Conservation (phyloP, 2,797 vertebrate species). For the Furcifer pardalis region DNA sequence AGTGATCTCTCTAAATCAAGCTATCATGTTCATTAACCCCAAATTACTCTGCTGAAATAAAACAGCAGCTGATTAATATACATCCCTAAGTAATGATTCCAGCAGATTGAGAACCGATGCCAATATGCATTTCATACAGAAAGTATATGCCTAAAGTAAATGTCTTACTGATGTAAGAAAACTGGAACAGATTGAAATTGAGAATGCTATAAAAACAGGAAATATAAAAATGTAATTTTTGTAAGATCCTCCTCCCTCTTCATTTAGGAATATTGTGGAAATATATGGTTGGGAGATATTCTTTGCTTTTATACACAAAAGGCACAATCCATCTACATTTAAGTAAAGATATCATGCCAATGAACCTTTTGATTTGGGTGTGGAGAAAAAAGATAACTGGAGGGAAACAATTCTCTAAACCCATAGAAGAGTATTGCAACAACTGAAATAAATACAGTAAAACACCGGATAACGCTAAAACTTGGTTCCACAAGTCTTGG, state of each 20-base stretch:
- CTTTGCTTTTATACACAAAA: constrained; percentile 1
- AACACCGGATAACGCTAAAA: too few species aligned
- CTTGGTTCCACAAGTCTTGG: too few species aligned
- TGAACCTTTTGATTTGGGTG: background rate
- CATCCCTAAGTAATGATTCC: constrained; percentile 49
- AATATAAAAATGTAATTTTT: background rate
- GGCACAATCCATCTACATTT: background rate
- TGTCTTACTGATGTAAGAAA: constrained; percentile 7
- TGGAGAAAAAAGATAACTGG: too few species aligned
- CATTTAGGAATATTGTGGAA: background rate
- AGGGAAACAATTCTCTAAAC: too few species aligned
- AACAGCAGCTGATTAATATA: constrained; percentile 65
- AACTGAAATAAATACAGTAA: background rate
- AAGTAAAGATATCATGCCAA: background rate
- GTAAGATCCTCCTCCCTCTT: background rate
- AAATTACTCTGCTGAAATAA: constrained; percentile 63
- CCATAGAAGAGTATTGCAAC: background rate
- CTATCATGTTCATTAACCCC: constrained; percentile 66
- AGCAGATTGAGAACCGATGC: constrained; percentile 55
- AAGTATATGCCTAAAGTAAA: constrained; percentile 23
- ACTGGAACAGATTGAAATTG: background rate
- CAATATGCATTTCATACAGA: constrained; percentile 35
- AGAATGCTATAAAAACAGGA: background rate
- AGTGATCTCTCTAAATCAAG: constrained; percentile 58
- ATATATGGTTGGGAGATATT: constrained; percentile 29